phyloP scores from a whole-genome alignment of 1,140 invertebrate genomes.

The Vollenhovia emeryi region DNA sequence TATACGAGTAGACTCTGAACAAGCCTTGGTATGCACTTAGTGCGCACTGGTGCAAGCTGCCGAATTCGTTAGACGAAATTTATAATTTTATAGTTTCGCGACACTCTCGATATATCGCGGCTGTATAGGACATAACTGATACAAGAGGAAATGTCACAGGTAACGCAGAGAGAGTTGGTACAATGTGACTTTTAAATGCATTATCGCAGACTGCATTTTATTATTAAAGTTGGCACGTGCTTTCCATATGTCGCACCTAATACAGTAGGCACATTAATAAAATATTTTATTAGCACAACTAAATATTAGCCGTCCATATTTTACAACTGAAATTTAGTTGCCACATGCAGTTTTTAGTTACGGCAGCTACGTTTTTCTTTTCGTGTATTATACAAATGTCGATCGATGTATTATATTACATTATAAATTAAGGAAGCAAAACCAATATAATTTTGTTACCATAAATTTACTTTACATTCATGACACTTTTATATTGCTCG shows the following conservation, averaged over 20 bases:
- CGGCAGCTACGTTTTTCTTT: too few relatives aligned
- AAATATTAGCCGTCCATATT: too few relatives aligned
- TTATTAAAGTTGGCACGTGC: background rate
- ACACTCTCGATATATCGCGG: background rate
- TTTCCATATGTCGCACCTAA: background rate
- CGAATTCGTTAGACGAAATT: background rate
- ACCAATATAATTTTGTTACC: background rate
- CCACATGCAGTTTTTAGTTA: too few relatives aligned
- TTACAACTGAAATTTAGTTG: too few relatives aligned
- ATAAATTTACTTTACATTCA: background rate
- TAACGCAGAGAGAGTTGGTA: background rate
- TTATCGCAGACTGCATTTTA: conserved; percentile 1
- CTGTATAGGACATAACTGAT: background rate
- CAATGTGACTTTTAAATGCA: background rate
- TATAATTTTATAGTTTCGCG: background rate
- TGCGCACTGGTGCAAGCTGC: too few relatives aligned
- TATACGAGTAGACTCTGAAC: too few relatives aligned
- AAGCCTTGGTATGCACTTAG: too few relatives aligned
- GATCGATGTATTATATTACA: too few relatives aligned
- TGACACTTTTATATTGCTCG: background rate
- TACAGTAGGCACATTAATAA: too few relatives aligned
- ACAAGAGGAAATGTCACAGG: background rate
- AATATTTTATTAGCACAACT: too few relatives aligned
- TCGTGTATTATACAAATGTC: background rate
- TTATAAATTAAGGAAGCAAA: too few relatives aligned